These are phyloP conservation scores for Diplazon laetatorius DNA, from an alignment of 2,888 invertebrate species.

Conservation along the genomic window DNA sequence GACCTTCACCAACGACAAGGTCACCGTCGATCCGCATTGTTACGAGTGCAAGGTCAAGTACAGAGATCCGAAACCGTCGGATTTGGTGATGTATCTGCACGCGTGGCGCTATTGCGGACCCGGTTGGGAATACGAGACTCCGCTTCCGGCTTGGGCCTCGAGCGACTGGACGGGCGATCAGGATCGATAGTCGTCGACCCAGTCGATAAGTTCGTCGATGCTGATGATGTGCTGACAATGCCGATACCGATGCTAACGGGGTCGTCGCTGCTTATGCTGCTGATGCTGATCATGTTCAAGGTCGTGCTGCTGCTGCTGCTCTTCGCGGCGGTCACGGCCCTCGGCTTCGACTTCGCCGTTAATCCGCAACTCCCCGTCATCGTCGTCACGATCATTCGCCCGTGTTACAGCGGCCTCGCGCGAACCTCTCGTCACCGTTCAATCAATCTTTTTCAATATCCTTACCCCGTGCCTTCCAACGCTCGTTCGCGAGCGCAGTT, in stretches of 20 bases:
- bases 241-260: slow-evolving; percentile 10
- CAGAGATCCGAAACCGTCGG: slow-evolving; percentile 94
- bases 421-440: slow-evolving; percentile 36
- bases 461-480: slow-evolving; percentile 82
- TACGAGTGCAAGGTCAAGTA: slow-evolving; percentile 96
- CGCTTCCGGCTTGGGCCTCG: slow-evolving; percentile 95
- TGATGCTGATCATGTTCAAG: not conserved
- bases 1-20: slow-evolving; percentile 87
- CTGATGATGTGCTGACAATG: not conserved
- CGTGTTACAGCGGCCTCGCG: not conserved
- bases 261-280: slow-evolving; percentile 10
- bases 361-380: slow-evolving; percentile 18
- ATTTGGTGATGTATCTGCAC: slow-evolving; percentile 97
- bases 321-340: slow-evolving; percentile 7
- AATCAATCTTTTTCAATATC: slow-evolving; percentile 70
- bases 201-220: not conserved
- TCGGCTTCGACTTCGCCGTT: slow-evolving; percentile 7
- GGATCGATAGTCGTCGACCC: slow-evolving; percentile 82
- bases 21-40: slow-evolving; percentile 93
- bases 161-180: slow-evolving; percentile 91
- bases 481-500: slow-evolving; percentile 72
- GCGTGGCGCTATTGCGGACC: slow-evolving; percentile 97
- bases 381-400: not conserved
- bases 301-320: slow-evolving; percentile 24
- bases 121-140: slow-evolving; percentile 96